Evolutionary conservation across 2,888 invertebrate genomes (phyloP), one percentile per base, ranked within the genome.

Genomic region (Celastrina argiolus): DNA sequence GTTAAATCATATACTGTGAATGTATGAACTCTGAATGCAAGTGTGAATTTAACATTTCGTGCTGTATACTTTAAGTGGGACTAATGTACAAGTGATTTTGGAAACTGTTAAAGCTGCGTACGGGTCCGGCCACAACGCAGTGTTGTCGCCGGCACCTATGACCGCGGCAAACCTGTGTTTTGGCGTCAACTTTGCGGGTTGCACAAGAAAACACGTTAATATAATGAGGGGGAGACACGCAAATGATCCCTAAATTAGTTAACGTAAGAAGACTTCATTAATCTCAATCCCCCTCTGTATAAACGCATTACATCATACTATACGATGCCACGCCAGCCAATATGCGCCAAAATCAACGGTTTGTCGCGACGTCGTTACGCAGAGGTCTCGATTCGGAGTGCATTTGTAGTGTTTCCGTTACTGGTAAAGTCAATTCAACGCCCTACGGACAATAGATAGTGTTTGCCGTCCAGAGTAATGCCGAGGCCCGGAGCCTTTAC

Each of bases 371-470:
- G 12, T 36, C 36, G 12, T 12, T 12, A 18, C 45, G 18, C 22
- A 51, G 26, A 22, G 10, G 8, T 10, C 45, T 45, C 45, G 18
- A 3, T 45, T 1, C 18, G 6, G 51, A 51, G 51, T 51, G 51
- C 45, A 36, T 66, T 66, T 59, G 59, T 59, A 41, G 31, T 41
- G n/a, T 66, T 51, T 61, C 12, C 61, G 61, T 61, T 61, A 61
- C 61, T 36, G 61, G 12, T 22, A 1, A 59, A 58, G 69, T 68
- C 67, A 71, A 71, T 69, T 69, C 31, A 68, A 68, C 66, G 68
- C 68, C 67, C 77, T 76, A 75, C 73, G 76, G 76, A 76, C 74
- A 75, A 72, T 70, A 75, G 74, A 72, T 72, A 68, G 75, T 73
- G 71, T 75, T 72, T 73, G 75, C 79, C 74, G 75, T 74, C 74